Conservation (phyloP, 2,797 vertebrate species). For the Neoniphon sammara region DNA sequence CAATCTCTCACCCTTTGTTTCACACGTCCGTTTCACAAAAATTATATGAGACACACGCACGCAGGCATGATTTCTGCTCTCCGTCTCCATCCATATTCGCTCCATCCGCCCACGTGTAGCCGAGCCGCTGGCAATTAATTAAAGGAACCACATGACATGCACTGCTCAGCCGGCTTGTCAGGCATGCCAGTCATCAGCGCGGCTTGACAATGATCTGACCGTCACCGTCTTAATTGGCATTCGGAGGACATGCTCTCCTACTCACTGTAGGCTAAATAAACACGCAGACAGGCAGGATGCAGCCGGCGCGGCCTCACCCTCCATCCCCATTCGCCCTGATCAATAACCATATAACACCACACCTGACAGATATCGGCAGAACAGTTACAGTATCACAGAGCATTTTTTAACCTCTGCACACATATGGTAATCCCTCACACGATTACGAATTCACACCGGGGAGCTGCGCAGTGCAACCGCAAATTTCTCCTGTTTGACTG, state of each 20-base stretch:
- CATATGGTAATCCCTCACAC: too few species aligned
- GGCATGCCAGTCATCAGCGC: constrained; percentile 63
- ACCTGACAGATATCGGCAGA: not conserved
- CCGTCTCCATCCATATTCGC: constrained; percentile 22
- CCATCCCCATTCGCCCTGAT: constrained; percentile 15
- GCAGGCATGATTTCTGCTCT: constrained; percentile 25
- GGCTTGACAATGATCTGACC: constrained; percentile 64
- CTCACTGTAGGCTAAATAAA: constrained; percentile 55
- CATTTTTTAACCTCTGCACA: too few species aligned
- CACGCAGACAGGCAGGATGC: constrained; percentile 31
- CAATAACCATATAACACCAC: not conserved
- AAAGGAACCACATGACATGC: constrained; percentile 48
- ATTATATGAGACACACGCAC: not conserved
- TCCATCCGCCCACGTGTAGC: constrained; percentile 40
- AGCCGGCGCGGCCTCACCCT: constrained; percentile 18
- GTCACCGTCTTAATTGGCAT: constrained; percentile 61
- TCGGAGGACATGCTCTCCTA: constrained; percentile 38
- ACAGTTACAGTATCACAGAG: not conserved
- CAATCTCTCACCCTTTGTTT: constrained; percentile 48
- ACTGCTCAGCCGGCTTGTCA: constrained; percentile 46
- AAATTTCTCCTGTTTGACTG: too few species aligned
- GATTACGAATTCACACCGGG: too few species aligned
- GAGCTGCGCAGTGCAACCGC: too few species aligned
- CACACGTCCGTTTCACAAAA: constrained; percentile 2
- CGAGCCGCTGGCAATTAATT: constrained; percentile 57